phyloP scores from a whole-genome alignment of 2,797 vertebrate species.

The Pipistrellus kuhlii region DNA sequence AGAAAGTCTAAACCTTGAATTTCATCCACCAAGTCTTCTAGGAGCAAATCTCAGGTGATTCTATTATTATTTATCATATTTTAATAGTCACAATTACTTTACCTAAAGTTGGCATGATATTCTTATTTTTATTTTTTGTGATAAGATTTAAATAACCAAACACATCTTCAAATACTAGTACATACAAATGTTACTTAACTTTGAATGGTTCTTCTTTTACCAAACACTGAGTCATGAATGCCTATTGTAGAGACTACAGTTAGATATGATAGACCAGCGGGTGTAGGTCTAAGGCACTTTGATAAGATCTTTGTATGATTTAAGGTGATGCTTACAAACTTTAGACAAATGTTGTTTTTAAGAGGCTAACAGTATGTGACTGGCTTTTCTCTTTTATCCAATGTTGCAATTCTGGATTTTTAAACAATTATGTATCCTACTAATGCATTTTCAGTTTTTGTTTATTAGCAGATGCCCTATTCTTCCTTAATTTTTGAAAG shows the following conservation, averaged over 20 bases:
- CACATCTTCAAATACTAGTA: not conserved
- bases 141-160: not conserved
- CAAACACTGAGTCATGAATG: not conserved
- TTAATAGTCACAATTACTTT: not conserved
- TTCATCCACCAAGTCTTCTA: not conserved
- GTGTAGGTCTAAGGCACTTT: fast-evolving
- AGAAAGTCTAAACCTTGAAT: not conserved
- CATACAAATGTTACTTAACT: not conserved
- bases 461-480: not conserved
- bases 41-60: not conserved
- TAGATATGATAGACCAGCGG: fast-evolving
- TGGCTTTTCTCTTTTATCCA: not conserved
- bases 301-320: not conserved
- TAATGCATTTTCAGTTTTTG: not conserved
- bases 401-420: not conserved
- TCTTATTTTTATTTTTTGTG: not conserved
- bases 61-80: not conserved
- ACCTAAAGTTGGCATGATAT: not conserved
- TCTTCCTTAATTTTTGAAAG: not conserved
- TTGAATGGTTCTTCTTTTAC: not conserved
- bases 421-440: not conserved
- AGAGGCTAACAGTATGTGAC: not conserved
- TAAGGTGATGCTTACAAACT: not conserved
- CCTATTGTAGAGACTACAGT: not conserved
- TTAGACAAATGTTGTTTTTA: not conserved